Evolutionary conservation across 2,113 vertebrate species (phyloP).

Genomic region (Rhodinocichla rosea): DNA sequence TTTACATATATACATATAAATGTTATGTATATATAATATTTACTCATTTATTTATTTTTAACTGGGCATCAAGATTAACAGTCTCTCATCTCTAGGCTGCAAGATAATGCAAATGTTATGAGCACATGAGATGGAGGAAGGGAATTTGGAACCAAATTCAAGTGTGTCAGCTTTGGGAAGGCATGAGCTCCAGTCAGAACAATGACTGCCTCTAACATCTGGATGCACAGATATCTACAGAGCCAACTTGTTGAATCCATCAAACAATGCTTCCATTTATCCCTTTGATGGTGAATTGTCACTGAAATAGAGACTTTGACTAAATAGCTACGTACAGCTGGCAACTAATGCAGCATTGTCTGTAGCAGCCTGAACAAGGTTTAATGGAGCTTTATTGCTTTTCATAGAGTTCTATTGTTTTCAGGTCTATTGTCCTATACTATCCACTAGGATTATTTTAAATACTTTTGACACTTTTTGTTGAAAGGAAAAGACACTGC

Average conservation of each 20-base stretch:
- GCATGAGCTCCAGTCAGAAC: neutral
- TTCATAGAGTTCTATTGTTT: conserved; percentile 12
- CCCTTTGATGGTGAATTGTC: conserved; percentile 50
- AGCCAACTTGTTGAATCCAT: conserved; percentile 57
- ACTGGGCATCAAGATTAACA: neutral
- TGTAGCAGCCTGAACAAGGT: conserved; percentile 56
- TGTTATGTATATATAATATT: neutral
- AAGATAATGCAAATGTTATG: neutral
- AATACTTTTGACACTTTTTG: neutral
- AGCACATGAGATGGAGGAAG: neutral
- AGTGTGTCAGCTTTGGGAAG: neutral
- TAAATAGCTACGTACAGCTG: conserved; percentile 71
- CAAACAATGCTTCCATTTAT: conserved; percentile 49
- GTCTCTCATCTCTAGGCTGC: neutral
- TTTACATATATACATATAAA: too few relatives aligned
- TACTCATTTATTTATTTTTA: neutral
- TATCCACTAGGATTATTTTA: conserved; percentile 8
- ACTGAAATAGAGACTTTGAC: conserved; percentile 67
- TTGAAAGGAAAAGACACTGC: neutral
- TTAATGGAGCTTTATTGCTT: conserved; percentile 68
- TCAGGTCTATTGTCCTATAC: neutral
- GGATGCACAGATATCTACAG: neutral
- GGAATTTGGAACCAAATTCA: neutral
- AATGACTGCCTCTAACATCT: conserved; percentile 40
- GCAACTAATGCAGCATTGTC: conserved; percentile 28